Conservation (phyloP, 2,888 invertebrate genomes). For the Thymelicus lineola region DNA sequence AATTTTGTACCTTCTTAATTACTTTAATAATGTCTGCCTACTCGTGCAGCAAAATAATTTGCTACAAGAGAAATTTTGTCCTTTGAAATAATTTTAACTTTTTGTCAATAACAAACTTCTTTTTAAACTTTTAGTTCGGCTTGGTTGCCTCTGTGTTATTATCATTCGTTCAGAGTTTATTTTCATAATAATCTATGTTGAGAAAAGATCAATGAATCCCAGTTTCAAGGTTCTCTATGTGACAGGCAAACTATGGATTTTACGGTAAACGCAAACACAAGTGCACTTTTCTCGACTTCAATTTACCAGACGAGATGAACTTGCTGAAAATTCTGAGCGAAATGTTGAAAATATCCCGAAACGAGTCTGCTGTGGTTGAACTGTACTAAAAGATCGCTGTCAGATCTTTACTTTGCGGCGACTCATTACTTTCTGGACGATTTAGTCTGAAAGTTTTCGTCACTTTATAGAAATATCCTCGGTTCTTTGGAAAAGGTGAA, state of each 20-base stretch:
- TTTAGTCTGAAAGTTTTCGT: conserved; percentile 72
- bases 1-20: too few relatives aligned
- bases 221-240: conserved; percentile 1
- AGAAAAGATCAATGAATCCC: neutral
- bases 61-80: too few relatives aligned
- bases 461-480: conserved; percentile 52
- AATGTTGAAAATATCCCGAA: conserved; percentile 31
- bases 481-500: conserved; percentile 55
- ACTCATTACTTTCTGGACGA: conserved; percentile 67
- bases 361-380: conserved; percentile 36
- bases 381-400: conserved; percentile 47
- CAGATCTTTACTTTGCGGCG: conserved; percentile 51
- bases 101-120: too few relatives aligned
- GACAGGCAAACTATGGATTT: conserved; percentile 17
- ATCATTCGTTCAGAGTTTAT: neutral
- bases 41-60: too few relatives aligned
- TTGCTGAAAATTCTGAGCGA: conserved; percentile 31
- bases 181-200: neutral
- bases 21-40: neutral
- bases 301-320: conserved; percentile 42
- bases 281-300: conserved; percentile 48
- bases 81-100: too few relatives aligned
- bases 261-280: conserved; percentile 26
- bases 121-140: neutral
- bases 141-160: neutral